Conservation (phyloP, 2,797 vertebrate species). For the Fundulus diaphanus region DNA sequence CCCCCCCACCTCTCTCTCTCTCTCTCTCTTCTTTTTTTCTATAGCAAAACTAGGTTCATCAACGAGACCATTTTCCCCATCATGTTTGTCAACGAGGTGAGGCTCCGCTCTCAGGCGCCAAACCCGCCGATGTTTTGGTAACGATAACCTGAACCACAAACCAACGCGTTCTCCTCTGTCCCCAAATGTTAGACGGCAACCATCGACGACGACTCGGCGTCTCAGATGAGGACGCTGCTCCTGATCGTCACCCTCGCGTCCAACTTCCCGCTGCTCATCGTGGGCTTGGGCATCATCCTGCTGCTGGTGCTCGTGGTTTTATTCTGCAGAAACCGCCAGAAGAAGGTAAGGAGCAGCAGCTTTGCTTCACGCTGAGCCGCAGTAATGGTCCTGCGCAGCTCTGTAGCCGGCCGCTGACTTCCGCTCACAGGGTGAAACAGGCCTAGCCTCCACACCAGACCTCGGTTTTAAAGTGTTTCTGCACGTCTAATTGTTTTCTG, state of each 20-base stretch:
- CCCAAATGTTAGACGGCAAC: conserved; percentile 77
- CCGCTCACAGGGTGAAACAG: conserved; percentile 35
- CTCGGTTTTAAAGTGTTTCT: conserved; percentile 16
- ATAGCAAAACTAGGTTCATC: conserved; percentile 76
- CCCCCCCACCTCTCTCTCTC: neutral
- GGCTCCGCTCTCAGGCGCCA: conserved; percentile 5
- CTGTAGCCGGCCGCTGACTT: conserved; percentile 39
- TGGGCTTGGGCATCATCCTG: conserved; percentile 81
- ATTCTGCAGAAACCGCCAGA: conserved; percentile 83
- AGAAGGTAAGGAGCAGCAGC: conserved; percentile 73
- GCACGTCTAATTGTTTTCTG: conserved; percentile 46
- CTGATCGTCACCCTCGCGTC: conserved; percentile 80
- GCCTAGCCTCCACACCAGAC: conserved; percentile 19
- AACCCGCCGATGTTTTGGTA: neutral
- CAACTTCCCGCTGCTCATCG: conserved; percentile 83
- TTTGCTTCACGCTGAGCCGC: neutral
- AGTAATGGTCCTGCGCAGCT: conserved; percentile 48
- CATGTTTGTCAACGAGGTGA: conserved; percentile 87
- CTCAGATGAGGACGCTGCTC: conserved; percentile 82
- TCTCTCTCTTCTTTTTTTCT: neutral
- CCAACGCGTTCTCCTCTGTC: conserved; percentile 14
- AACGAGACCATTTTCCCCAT: conserved; percentile 86
- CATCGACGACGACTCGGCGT: conserved; percentile 80
- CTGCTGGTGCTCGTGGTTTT: conserved; percentile 81
- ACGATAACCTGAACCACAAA: neutral